A percentile compares a stretch with the other conserved stretches of the same genome.
These are phyloP conservation scores for Nerophis lumbriciformis DNA, from an alignment of 2,113 vertebrate species.

Conservation along the genomic window DNA sequence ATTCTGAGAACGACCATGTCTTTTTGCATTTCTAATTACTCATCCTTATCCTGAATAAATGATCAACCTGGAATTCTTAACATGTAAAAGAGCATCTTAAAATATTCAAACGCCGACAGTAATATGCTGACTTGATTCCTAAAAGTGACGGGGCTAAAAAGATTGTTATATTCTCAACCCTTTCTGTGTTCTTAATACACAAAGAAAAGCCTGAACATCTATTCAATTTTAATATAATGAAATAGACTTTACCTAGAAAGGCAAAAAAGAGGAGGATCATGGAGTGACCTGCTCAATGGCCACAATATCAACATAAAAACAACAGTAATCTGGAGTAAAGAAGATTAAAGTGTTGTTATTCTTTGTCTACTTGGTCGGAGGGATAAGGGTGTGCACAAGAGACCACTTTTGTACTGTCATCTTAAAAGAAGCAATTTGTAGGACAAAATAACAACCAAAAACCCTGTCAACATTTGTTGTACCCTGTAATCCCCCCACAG, in stretches of 20 bases:
- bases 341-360: conserved; percentile 55
- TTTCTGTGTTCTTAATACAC: conserved; percentile 37
- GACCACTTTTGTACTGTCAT: conserved; percentile 34
- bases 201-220: conserved; percentile 37
- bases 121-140: conserved; percentile 22
- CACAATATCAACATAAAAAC: conserved; percentile 51
- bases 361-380: conserved; percentile 19
- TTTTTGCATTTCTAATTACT: conserved; percentile 32
- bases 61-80: conserved; percentile 22
- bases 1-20: conserved; percentile 10
- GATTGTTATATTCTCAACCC: conserved; percentile 42
- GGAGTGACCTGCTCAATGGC: conserved; percentile 44
- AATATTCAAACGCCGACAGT: conserved; percentile 37
- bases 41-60: conserved; percentile 29
- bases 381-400: conserved; percentile 18
- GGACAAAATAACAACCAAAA: conserved; percentile 35
- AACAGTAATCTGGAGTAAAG: conserved; percentile 44
- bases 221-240: conserved; percentile 49
- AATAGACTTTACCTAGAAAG: conserved; percentile 34
- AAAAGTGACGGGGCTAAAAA: conserved; percentile 40
- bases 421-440: conserved; percentile 45
- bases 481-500: conserved; percentile 61
- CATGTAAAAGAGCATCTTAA: conserved; percentile 6
- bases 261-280: conserved; percentile 32
- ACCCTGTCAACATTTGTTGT: conserved; percentile 54